Base-by-base conservation (phyloP, 2,113 vertebrate genomes). In the Protobothrops mucrosquamatus region DNA sequence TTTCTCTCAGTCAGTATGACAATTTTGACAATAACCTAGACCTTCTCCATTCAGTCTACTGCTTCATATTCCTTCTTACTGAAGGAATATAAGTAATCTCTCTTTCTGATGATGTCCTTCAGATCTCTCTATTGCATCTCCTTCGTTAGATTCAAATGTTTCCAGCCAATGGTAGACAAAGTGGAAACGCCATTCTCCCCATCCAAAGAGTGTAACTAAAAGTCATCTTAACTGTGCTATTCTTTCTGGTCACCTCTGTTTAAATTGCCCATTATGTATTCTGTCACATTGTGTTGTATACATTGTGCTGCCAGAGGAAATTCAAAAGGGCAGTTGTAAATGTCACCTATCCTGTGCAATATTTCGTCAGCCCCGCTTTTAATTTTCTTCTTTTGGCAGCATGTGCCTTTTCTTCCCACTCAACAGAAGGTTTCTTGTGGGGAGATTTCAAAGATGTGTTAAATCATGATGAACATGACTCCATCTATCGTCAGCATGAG, bases 341-440 rank as follows among this genome's bases (percentile, higher is more conserved):
- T 89, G 92, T 93, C 88, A 92, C 26, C 92, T 39, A 57, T 57
- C 87, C 48, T 51, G 74, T 29, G 46, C 29, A 64, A 54, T 55
- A 92, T 93, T 59, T 89, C 86, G 88, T 46, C 46, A 29, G 34
- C 81, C 48, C 56, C 26, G 10, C 48, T 91, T 88, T 85, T 43
- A 88, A 81, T 56, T 88, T 86, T 64, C 43, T 48, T 89, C 93
- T 64, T 87, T 91, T 92, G n/a, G 48, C 74, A 85, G 15, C 24
- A 15, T 55, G 48, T 55, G 24, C 14, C 43, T 93, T 89, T 91
- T n/a, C 92, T 94, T 91, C 89, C 89, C 86, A 85, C 86, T 86
- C 93, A 92, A 91, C 64, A 93, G 69, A 89, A 85, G 87, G 90
- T 39, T 93, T 85, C 69, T 93, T 88, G 51, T 89, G 92, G 69